phyloP scores from a whole-genome alignment of 1,140 invertebrate genomes.

The Asbolus verrucosus region DNA sequence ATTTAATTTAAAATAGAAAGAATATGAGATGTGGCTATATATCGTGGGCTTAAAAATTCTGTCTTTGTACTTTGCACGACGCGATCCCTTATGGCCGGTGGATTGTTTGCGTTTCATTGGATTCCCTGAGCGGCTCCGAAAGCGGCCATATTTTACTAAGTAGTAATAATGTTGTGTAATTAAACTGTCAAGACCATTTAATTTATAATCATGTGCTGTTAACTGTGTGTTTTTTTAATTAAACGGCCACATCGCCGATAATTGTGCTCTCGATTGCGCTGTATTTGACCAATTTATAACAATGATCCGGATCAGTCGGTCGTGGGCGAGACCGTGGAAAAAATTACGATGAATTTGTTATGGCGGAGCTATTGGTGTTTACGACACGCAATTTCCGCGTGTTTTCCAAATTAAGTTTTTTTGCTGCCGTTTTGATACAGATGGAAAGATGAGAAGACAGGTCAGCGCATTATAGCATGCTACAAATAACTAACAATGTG shows the following conservation, averaged over 20 bases:
- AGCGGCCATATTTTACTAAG: no score
- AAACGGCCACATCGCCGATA: conserved; percentile 21
- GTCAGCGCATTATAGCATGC: conserved; percentile 9
- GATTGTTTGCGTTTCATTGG: no score
- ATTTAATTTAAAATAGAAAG: no score
- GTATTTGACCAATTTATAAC: conserved; percentile 9
- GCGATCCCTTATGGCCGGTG: no score
- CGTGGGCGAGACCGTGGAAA: not conserved
- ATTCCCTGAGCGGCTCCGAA: not conserved
- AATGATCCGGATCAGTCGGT: not conserved
- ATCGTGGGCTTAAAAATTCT: no score
- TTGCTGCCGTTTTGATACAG: not conserved
- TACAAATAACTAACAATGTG: conserved; percentile 37
- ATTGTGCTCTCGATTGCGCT: conserved; percentile 7
- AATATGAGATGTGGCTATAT: no score
- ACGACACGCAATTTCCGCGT: no score
- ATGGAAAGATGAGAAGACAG: conserved; percentile 12
- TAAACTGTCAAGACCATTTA: conserved; percentile 28
- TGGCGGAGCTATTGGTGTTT: not conserved
- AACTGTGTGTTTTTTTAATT: conserved; percentile 25
- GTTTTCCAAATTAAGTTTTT: conserved; percentile 28
- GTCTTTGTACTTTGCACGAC: no score
- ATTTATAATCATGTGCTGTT: conserved; percentile 29
- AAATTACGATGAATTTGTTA: conserved; percentile 1
- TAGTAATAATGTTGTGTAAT: conserved; percentile 6